Base-by-base conservation (phyloP, 2,888 invertebrate species). In the Smittia aterrima region DNA sequence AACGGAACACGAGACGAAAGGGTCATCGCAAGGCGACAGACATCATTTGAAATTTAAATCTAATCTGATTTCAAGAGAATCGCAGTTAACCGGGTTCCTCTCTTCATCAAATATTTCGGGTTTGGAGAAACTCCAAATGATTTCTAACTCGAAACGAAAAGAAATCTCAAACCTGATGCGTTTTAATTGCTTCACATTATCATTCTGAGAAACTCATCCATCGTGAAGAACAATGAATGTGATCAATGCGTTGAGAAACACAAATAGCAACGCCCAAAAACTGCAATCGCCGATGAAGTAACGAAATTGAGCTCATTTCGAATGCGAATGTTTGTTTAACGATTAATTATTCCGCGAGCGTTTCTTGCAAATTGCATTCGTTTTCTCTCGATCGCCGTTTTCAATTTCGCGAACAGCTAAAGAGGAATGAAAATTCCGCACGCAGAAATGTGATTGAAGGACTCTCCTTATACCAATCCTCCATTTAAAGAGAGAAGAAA, bases 221-320 rank as follows among this genome's bases (percentile, higher is more conserved):
- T n/a, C n/a, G n/a, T n/a, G n/a, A n/a, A n/a, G 32, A 32, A 32
- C 32, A 32, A 47, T 62, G 72, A 72, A 72, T 72, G 25, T 25
- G 24, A 72, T 58, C 62, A 72, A 72, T 72, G 72, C 72, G 72
- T 72, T 16, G 72, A 58, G 11, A 13, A 72, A 72, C 72, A 72
- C 38, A 62, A 72, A 72, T 72, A 72, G 72, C 72, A 72, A 72
- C 72, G 72, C 72, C 72, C 70, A 71, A 72, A 70, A 72, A 70
- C 22, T 54, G 58, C 38, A 11, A 24, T 58, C 58, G 47, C 58
- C 58, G 24, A 58, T 58, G 22, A 18, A 24, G 24, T 11, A 47
- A 47, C 9, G 32, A 47, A 16, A 47, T n/a, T 47, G 47, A 47
- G 16, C 47, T 47, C 47, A 18, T 58, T 58, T 58, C 20, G 58